Evolutionary conservation across 2,113 vertebrate species (phyloP).

Genomic region (Callionymus lyra): DNA sequence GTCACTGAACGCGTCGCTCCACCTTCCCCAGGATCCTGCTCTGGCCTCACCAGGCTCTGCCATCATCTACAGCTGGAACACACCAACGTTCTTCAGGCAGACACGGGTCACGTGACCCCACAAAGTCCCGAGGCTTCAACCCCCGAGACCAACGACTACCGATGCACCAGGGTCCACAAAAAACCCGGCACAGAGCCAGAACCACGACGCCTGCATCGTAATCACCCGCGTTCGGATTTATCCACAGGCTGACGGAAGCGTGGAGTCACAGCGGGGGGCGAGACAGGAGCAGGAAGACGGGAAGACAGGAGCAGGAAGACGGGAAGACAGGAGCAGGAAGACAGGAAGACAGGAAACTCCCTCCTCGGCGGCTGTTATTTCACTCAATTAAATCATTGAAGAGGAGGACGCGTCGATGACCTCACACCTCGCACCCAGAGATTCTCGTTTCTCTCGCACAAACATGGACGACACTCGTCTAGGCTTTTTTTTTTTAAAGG

Average conservation of each 20-base stretch:
- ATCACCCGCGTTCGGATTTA: conserved; percentile 28
- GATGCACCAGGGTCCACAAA: conserved; percentile 5
- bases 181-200: conserved; percentile 16
- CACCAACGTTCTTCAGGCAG: conserved; percentile 64
- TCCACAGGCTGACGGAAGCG: conserved; percentile 18
- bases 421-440: not conserved
- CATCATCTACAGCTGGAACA: conserved; percentile 51
- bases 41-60: conserved; percentile 17
- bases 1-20: conserved; percentile 9
- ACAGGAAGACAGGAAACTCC: conserved; percentile 27
- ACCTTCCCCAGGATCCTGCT: not conserved
- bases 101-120: conserved; percentile 60
- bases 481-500: too few species aligned
- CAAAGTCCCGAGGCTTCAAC: conserved; percentile 60
- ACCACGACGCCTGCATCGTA: conserved; percentile 8
- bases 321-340: conserved; percentile 22
- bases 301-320: conserved; percentile 26
- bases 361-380: conserved; percentile 17
- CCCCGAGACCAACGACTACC: conserved; percentile 51
- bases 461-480: conserved; percentile 33
- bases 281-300: conserved; percentile 23
- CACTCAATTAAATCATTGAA: too few species aligned
- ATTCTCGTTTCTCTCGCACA: conserved; percentile 45
- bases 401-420: too few species aligned
- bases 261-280: conserved; percentile 36